phyloP scores from a whole-genome alignment of 2,113 vertebrate genomes.

The Catharus fuscescens region DNA sequence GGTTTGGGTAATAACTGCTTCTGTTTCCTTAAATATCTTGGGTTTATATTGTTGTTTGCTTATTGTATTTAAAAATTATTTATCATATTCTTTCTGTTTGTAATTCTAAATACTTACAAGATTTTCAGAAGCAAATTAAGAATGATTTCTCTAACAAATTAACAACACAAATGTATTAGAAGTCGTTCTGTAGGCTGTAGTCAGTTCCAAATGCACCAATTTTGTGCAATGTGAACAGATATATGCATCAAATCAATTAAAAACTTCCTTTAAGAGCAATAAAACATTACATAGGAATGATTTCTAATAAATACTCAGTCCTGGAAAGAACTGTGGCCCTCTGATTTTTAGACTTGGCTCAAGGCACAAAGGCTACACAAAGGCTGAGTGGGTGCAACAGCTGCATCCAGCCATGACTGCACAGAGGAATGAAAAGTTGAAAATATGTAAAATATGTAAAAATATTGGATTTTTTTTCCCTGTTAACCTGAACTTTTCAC shows the following conservation, averaged over 20 bases:
- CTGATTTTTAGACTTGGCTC: not conserved
- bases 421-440: accelerated
- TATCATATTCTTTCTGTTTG: not conserved
- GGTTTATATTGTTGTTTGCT: not conserved
- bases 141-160: not conserved
- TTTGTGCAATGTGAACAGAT: not conserved
- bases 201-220: not conserved
- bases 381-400: not conserved
- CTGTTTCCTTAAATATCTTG: not conserved
- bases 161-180: not conserved
- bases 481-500: not conserved
- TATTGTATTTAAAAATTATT: not conserved
- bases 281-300: not conserved
- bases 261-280: not conserved
- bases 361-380: not conserved
- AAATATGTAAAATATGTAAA: not conserved
- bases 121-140: not conserved
- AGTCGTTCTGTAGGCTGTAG: not conserved
- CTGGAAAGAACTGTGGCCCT: not conserved
- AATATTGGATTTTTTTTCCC: not conserved
- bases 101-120: not conserved
- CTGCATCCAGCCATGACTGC: not conserved
- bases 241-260: not conserved
- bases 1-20: not conserved
- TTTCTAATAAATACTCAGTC: not conserved